phyloP scores from a whole-genome alignment of 2,113 vertebrate species.

The Marmota flaviventris region DNA sequence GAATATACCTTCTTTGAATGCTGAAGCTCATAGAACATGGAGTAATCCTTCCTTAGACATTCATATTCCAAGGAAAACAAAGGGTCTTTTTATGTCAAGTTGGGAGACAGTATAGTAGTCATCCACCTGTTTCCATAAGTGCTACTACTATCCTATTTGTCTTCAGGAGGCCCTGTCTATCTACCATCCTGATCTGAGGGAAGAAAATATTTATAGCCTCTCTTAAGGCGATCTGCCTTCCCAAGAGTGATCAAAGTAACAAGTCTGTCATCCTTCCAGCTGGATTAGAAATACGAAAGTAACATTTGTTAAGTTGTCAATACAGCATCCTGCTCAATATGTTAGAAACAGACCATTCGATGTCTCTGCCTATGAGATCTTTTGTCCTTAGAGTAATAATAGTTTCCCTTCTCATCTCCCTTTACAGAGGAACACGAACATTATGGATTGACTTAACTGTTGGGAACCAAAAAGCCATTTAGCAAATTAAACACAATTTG shows the following conservation, averaged over 20 bases:
- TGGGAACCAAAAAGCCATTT: not conserved
- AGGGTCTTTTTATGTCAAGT: not conserved
- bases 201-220: not conserved
- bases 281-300: not conserved
- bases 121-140: not conserved
- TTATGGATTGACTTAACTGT: not conserved
- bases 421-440: not conserved
- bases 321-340: not conserved
- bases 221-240: not conserved
- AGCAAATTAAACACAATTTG: constrained; percentile 1
- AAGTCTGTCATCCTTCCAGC: not conserved
- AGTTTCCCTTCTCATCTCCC: not conserved
- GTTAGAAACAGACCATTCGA: not conserved
- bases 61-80: not conserved
- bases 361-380: not conserved
- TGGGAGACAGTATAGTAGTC: not conserved
- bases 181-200: not conserved
- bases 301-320: not conserved
- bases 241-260: not conserved
- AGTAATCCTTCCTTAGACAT: not conserved
- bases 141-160: not conserved
- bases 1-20: no score
- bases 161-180: not conserved
- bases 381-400: not conserved
- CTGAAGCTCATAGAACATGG: not conserved